Conservation (phyloP, 2,113 vertebrate species). For the Salvelinus sp. region DNA sequence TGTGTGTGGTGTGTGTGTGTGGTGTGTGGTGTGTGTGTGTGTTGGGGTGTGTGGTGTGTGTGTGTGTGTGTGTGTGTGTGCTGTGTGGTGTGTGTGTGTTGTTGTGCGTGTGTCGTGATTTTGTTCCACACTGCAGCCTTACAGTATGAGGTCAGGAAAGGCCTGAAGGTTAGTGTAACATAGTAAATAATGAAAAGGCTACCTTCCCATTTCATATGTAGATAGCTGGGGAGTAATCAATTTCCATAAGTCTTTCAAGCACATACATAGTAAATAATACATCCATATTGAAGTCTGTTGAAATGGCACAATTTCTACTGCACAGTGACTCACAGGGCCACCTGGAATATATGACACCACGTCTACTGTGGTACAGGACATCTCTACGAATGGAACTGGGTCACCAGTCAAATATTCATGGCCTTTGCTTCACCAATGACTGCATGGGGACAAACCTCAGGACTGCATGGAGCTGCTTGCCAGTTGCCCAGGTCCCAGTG, state of each 20-base stretch:
- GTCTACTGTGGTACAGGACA: slow-evolving; percentile 65
- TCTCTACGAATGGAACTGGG: slow-evolving; percentile 63
- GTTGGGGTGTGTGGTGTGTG: not conserved
- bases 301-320: slow-evolving; percentile 51
- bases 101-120: not conserved
- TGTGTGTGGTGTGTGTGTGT: not conserved
- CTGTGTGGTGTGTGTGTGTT: slow-evolving; percentile 36
- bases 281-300: slow-evolving; percentile 21
- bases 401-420: slow-evolving; percentile 72
- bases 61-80: slow-evolving; percentile 3
- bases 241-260: not conserved
- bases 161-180: slow-evolving; percentile 18
- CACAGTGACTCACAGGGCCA: slow-evolving; percentile 68
- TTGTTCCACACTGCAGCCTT: slow-evolving; percentile 22
- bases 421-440: slow-evolving; percentile 9
- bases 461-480: slow-evolving; percentile 35
- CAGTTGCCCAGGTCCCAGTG: slow-evolving; percentile 39
- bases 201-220: slow-evolving; percentile 7
- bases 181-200: slow-evolving; percentile 20
- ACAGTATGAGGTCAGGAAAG: slow-evolving; percentile 4
- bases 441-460: slow-evolving; percentile 36
- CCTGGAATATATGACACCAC: slow-evolving; percentile 63
- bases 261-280: not conserved
- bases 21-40: not conserved
- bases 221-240: slow-evolving; percentile 24